Base-by-base conservation (phyloP, 2,797 vertebrate species). In the Prionace glauca region DNA sequence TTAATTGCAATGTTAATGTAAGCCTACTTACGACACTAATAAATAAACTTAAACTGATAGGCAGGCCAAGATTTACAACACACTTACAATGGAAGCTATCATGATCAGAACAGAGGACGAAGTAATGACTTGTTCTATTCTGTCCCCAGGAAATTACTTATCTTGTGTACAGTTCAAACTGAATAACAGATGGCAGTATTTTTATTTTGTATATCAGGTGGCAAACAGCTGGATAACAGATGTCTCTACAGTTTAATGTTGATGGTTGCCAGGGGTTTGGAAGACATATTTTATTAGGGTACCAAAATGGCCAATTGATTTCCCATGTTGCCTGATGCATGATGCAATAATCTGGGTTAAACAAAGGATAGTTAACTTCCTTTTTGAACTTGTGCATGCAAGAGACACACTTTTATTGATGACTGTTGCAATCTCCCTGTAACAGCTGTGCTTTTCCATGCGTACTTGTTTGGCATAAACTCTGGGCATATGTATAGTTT, bases 201-300 rank as follows among this genome's bases (percentile, higher is more conserved):
- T 84, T 84, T 84, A 41, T 45, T 84, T 84, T 91, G 60, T 91
- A 36, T 36, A 22, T 91, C 60, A 92, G 90, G 90, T 92, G 62
- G 65, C n/a, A 67, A 69, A 92, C n/a, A 92, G 88, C 88, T 92
- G 81, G 81, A 84, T 84, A 41, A 84, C 81, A 84, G 81, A 45
- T 84, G n/a, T 36, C 90, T 69, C 65, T 41, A 65, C 60, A n/a
- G 60, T 91, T 65, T 91, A 91, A 65, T 91, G 32, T 16, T 91
- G 32, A 36, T 62, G 5, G 65, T 69, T 92, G 20, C 65, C 62
- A 69, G 10, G n/a, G 29, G 60, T 12, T 60, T 77, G 60, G 56
- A 62, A 90, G 60, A 62, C 62, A 90, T 90, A 92, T 77, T 26
- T n/a, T 92, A n/a, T 36, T 69, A 24, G 90, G 36, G 90, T 10